phyloP scores from a whole-genome alignment of 2,797 vertebrate species.

The Carcharodon carcharias region DNA sequence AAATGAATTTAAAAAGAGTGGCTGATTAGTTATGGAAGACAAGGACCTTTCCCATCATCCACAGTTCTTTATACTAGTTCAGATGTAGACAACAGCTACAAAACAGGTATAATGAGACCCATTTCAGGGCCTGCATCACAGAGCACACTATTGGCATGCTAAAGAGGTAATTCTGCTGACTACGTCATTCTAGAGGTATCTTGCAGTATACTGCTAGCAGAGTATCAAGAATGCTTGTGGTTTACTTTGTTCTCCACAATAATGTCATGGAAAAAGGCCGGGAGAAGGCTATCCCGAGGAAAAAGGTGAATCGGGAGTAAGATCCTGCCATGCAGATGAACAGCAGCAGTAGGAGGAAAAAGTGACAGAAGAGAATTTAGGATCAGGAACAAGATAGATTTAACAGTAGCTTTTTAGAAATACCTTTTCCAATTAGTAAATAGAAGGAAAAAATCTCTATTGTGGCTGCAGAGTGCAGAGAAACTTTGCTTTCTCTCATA shows the following conservation, averaged over 20 bases:
- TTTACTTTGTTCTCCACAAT: not conserved
- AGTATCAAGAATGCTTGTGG: not conserved
- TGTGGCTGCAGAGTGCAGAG: not conserved
- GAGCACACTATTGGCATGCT: not conserved
- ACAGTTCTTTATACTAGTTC: not conserved
- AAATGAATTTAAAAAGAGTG: too few species aligned
- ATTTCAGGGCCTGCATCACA: not conserved
- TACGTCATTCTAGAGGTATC: not conserved
- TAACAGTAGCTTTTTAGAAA: not conserved
- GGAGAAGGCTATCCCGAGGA: not conserved
- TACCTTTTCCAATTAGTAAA: not conserved
- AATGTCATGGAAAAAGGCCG: not conserved
- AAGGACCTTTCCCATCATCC: not conserved
- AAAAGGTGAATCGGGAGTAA: not conserved
- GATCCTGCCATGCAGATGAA: not conserved
- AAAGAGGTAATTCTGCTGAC: too few species aligned
- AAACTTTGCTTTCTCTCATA: not conserved
- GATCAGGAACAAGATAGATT: not conserved
- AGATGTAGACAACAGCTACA: not conserved
- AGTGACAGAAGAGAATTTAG: not conserved
- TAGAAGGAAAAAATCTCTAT: not conserved
- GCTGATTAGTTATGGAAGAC: not conserved
- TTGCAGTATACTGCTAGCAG: not conserved
- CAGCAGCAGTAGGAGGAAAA: not conserved
- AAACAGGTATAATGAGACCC: not conserved